Base-by-base conservation (phyloP, 2,888 invertebrate species). In the Sesia apiformis region DNA sequence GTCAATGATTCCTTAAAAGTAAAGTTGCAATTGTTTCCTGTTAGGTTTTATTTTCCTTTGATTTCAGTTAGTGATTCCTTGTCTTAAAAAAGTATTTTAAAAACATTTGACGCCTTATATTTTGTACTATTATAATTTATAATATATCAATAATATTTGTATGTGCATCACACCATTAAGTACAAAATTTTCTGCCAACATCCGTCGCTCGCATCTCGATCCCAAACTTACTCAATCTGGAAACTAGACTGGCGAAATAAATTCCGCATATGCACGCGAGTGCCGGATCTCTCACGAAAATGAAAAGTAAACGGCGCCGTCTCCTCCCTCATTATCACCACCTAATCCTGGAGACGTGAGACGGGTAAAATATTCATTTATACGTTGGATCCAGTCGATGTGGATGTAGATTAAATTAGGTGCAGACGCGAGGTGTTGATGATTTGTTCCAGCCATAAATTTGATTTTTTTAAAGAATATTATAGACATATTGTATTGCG, bases 291-390 rank as follows among this genome's bases (percentile, higher is more conserved):
- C 39, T 39, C 54, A 23, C 58, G 69, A 67, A 70, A 76, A 81
- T 79, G 74, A 73, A 81, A 81, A 75, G 80, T 74, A 79, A 81
- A 80, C 78, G 62, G 60, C 60, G 59, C 58, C 62, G 23, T 40
- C 39, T 39, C 39, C 23, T 39, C 38, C 8, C 69, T 72, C 72
- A 73, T 76, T 71, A 76, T 72, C 76, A 69, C 66, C 58, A 60
- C 63, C 69, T 78, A 74, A 77, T 78, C 70, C 68, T 40, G 56
- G 60, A 65, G 69, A 70, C 65, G 55, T 60, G 58, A 57, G 58
- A 49, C 55, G 59, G 52, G 61, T 75, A 66, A 75, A 76, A 72
- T 77, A 78, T 72, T 70, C 67, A 68, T 65, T 64, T 52, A 52
- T 50, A 50, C 50, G 50, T 39, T 7, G 50, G 39, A 38, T 50